These are phyloP conservation scores for Rhagonycha lutea DNA, from an alignment of 2,888 invertebrate genomes.

Conservation along the genomic window DNA sequence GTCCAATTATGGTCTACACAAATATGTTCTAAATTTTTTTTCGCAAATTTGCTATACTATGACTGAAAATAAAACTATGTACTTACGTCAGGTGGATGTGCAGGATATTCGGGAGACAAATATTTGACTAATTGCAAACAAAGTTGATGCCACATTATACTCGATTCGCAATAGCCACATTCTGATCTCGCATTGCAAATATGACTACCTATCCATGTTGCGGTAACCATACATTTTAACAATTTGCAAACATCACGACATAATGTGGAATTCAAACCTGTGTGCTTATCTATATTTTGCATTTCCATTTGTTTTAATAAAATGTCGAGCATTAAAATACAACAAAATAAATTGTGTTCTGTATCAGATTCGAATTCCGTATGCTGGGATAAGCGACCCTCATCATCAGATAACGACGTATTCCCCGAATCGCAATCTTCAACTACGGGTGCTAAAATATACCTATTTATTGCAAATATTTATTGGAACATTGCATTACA, in stretches of 20 bases:
- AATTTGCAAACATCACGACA: constrained; percentile 76
- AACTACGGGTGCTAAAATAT: constrained; percentile 63
- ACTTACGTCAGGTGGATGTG: constrained; percentile 76
- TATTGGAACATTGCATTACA: constrained; percentile 3
- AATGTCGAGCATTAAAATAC: constrained; percentile 95
- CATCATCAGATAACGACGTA: constrained; percentile 72
- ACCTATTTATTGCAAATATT: not conserved
- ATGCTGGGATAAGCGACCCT: constrained; percentile 63
- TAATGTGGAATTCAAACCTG: constrained; percentile 75
- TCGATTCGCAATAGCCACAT: constrained; percentile 91
- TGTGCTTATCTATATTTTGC: constrained; percentile 81
- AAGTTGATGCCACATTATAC: constrained; percentile 93
- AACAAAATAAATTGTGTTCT: constrained; percentile 87
- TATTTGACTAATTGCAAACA: constrained; percentile 80
- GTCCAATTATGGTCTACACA: not conserved
- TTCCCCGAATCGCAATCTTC: constrained; percentile 69
- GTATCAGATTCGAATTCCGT: constrained; percentile 73
- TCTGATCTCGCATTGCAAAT: constrained; percentile 67
- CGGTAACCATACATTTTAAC: constrained; percentile 75
- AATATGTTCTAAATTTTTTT: not conserved
- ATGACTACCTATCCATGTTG: constrained; percentile 72
- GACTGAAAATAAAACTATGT: not conserved
- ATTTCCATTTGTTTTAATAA: constrained; percentile 92
- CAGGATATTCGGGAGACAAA: constrained; percentile 74
- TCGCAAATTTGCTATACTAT: not conserved